Percentiles rank a stretch among this genome's conserved stretches.
Conservation (phyloP, 2,113 vertebrate species). For the Scolopax mira region DNA sequence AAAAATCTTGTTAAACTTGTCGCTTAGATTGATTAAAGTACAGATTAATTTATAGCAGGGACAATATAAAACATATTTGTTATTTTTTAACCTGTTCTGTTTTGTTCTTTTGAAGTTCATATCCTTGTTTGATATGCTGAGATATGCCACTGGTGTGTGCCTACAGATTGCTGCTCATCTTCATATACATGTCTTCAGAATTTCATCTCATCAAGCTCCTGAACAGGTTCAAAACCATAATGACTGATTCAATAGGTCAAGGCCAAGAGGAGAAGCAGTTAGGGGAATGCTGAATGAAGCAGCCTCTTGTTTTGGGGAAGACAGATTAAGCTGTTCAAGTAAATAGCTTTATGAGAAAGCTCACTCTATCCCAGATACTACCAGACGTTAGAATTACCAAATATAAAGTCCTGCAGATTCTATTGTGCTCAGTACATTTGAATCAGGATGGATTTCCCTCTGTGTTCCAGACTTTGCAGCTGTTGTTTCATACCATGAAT, state of each 20-base stretch:
- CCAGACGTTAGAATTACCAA: constrained; percentile 38
- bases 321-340: constrained; percentile 49
- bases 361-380: not conserved
- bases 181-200: constrained; percentile 93
- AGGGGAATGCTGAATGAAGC: constrained; percentile 67
- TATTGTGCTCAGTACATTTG: not conserved
- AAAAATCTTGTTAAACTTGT: not conserved
- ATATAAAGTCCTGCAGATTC: constrained; percentile 8
- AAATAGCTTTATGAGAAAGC: not conserved
- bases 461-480: not conserved
- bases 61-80: not conserved
- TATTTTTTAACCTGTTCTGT: constrained; percentile 48
- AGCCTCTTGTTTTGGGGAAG: constrained; percentile 67
- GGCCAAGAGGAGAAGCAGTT: constrained; percentile 82
- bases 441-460: not conserved
- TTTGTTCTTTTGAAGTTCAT: constrained; percentile 81
- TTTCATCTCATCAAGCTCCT: constrained; percentile 79
- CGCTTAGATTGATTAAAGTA: not conserved
- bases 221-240: constrained; percentile 82
- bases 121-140: constrained; percentile 88
- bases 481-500: not conserved
- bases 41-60: not conserved
- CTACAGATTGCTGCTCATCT: constrained; percentile 94
- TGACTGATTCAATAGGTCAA: constrained; percentile 88
- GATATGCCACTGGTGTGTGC: constrained; percentile 90